These are phyloP conservation scores for Lophotis ruficrista DNA, from an alignment of 2,113 vertebrate species.

Conservation along the genomic window DNA sequence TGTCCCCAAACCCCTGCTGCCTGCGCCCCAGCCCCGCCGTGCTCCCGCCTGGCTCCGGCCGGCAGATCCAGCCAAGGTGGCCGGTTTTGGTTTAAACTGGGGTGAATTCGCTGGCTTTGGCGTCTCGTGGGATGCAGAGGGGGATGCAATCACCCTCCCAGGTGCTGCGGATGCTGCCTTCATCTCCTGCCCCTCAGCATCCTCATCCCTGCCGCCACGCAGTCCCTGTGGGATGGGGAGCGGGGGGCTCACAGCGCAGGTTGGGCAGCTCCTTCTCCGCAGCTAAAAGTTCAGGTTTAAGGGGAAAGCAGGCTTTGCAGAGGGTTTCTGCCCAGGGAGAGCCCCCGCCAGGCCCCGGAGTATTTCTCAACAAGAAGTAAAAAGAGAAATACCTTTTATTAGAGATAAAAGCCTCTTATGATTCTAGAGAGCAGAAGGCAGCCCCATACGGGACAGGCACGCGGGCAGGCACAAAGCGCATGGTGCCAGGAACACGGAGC, in stretches of 20 bases:
- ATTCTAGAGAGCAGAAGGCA: slow-evolving; percentile 17
- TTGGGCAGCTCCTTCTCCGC: neutral
- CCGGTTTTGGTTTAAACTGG: rapidly evolving
- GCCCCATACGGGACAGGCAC: neutral
- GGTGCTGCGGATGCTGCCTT: neutral
- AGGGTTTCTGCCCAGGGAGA: neutral
- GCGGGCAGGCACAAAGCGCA: neutral
- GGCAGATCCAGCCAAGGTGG: neutral
- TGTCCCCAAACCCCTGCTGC: neutral
- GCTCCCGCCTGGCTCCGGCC: neutral
- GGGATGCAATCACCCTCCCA: neutral
- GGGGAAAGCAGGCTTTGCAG: neutral
- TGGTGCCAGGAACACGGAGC: neutral
- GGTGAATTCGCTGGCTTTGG: neutral
- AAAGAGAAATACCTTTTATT: slow-evolving; percentile 61
- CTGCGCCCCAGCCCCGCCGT: neutral
- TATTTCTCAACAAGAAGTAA: neutral
- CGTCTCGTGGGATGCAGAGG: neutral
- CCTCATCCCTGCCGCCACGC: neutral
- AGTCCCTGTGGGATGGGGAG: rapidly evolving
- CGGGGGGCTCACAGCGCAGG: rapidly evolving
- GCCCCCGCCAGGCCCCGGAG: rapidly evolving
- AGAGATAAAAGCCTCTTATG: slow-evolving; percentile 48
- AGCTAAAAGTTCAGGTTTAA: neutral
- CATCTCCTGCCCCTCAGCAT: neutral